Conservation (phyloP, 1,140 invertebrate species). For the Latrodectus geometricus region DNA sequence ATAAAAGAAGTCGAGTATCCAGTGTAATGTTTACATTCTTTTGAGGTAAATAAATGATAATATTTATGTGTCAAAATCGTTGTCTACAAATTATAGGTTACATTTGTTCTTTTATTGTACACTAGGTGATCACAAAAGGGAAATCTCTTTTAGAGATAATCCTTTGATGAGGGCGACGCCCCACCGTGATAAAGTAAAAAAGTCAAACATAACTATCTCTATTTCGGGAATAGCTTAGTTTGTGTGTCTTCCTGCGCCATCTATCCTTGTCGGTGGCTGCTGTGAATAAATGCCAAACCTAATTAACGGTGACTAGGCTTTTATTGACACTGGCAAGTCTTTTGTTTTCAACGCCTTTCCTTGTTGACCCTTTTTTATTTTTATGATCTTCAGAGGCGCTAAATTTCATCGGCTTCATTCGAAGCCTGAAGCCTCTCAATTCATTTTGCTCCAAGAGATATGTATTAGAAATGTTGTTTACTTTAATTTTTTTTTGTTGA, state of each 20-base stretch:
- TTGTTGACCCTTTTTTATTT: slow-evolving; percentile 18
- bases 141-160: background rate
- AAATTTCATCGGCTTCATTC: slow-evolving; percentile 29
- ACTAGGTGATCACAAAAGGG: too few species aligned
- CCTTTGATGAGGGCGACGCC: background rate
- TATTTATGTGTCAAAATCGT: too few species aligned
- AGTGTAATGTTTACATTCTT: too few species aligned
- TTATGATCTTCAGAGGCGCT: background rate
- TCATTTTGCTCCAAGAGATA: background rate
- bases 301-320: slow-evolving; percentile 24
- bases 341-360: slow-evolving; percentile 23
- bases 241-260: slow-evolving; percentile 11
- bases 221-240: slow-evolving; percentile 42
- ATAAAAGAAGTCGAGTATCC: too few species aligned
- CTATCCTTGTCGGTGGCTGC: slow-evolving; percentile 15
- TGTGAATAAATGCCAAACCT: slow-evolving; percentile 36
- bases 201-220: slow-evolving; percentile 21
- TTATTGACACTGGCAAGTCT: slow-evolving; percentile 38
- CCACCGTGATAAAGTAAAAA: background rate
- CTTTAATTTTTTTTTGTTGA: background rate
- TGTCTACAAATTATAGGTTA: too few species aligned
- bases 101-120: too few species aligned
- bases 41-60: too few species aligned
- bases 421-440: background rate
- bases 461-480: background rate